A percentile compares a stretch with the other conserved stretches of the same genome.
phyloP scores from a whole-genome alignment of 2,888 invertebrate genomes.

The Scelioninae gen. 1 region DNA sequence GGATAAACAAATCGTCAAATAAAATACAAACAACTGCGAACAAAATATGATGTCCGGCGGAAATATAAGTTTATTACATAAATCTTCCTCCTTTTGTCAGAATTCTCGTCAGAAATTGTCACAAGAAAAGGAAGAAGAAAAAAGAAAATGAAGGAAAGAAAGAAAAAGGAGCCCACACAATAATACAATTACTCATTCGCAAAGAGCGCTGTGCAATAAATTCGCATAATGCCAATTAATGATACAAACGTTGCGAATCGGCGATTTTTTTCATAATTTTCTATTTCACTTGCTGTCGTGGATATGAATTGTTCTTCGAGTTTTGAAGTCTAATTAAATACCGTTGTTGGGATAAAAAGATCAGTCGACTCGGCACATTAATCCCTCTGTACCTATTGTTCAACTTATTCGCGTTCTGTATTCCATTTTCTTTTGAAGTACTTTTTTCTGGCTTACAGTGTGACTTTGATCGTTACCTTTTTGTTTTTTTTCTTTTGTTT shows the following conservation, averaged over 20 bases:
- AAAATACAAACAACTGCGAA: no score
- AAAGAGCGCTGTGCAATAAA: no score
- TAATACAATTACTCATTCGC: constrained; percentile 35
- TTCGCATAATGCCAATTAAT: constrained; percentile 43
- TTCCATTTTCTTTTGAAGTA: constrained; percentile 44
- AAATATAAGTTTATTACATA: no score
- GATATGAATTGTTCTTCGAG: constrained; percentile 19
- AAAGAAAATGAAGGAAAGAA: no score
- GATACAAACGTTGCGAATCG: constrained; percentile 27
- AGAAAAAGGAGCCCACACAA: neutral
- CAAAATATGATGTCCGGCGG: no score
- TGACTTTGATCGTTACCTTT: constrained; percentile 16
- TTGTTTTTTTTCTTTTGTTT: neutral
- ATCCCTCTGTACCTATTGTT: constrained; percentile 48
- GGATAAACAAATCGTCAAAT: no score
- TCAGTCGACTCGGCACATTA: constrained; percentile 40
- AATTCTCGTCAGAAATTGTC: no score
- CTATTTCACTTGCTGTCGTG: constrained; percentile 33
- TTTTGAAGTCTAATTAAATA: constrained; percentile 49
- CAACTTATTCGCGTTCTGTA: constrained; percentile 39
- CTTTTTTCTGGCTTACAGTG: constrained; percentile 11
- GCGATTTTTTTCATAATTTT: constrained; percentile 44
- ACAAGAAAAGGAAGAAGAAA: no score
- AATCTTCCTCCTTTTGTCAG: no score
- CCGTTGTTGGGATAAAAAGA: constrained; percentile 42